Evolutionary conservation across 2,113 vertebrate species (phyloP), one percentile per base, ranked within the genome.

Genomic region (Smithornis capensis): DNA sequence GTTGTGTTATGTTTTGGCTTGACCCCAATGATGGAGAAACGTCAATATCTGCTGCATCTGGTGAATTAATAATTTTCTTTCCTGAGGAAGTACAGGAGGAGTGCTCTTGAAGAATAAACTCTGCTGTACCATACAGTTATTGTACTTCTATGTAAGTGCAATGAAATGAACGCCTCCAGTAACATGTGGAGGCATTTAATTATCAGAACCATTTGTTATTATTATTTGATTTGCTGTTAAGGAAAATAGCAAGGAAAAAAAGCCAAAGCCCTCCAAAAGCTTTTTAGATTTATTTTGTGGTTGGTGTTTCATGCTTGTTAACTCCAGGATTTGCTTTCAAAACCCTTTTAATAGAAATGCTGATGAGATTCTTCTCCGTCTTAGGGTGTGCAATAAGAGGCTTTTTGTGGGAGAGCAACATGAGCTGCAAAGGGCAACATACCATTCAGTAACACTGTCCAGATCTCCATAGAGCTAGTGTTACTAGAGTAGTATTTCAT

Each of bases 281-380:
- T 69, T 94, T 91, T 95, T 62, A 89, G 77, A 73, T 60, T 47
- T 65, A 68, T 97, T 95, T 94, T 95, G 85, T 95, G 87, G 85
- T 92, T 94, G 88, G 50, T 83, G 70, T 70, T 91, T 93, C 59
- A 49, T 91, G 68, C 75, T 93, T 94, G 78, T 94, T 95, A 95
- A 95, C 45, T 55, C 50, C 55, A 83, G 55, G 64, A 50, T 93
- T 91, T 90, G 37, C 50, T 95, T 95, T 95, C 90, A 83, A 70
- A 80, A 28, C 59, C 57, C 63, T 91, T 91, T 93, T 86, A 94
- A 90, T 77, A 80, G 87, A 91, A 84, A 85, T 31, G 56, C 67
- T 80, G 74, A 88, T 91, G 68, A 53, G 3, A 49, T 94, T 83
- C 49, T 89, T 89, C 55, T 92, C 50, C 31, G 19, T 88, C 22